These are phyloP conservation scores for Penaeus japonicus DNA, from an alignment of 1,140 invertebrate genomes.

Conservation along the genomic window DNA sequence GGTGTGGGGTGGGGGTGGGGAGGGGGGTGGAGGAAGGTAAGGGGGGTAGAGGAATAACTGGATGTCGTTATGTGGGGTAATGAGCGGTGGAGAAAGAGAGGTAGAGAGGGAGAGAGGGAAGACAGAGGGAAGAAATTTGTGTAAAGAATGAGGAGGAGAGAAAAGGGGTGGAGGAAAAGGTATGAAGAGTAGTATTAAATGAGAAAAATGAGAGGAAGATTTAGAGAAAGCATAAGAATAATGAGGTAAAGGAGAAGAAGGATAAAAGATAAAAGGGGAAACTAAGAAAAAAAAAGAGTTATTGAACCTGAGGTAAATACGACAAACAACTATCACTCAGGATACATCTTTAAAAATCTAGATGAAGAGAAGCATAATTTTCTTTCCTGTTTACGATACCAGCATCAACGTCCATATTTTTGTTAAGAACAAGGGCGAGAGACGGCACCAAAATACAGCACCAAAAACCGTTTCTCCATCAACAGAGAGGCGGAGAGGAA, in stretches of 20 bases:
- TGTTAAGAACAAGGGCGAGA: no score
- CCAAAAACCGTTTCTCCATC: no score
- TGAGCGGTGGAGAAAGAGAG: not conserved
- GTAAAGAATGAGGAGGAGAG: not conserved
- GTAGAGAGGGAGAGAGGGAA: not conserved
- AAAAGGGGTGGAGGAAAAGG: not conserved
- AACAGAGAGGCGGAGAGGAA: no score
- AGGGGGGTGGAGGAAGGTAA: not conserved
- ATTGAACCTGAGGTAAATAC: not conserved
- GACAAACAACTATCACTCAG: no score
- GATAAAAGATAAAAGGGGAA: not conserved
- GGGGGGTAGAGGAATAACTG: not conserved
- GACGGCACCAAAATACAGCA: no score
- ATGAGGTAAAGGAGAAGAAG: not conserved
- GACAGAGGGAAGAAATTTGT: not conserved
- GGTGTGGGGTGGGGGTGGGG: not conserved
- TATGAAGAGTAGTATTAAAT: not conserved
- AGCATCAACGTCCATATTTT: no score
- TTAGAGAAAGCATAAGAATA: not conserved
- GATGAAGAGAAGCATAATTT: no score
- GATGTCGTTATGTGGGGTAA: not conserved
- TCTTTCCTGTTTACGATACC: no score
- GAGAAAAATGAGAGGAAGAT: not conserved
- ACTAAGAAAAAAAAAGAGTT: not conserved
- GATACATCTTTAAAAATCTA: no score